Evolutionary conservation across 2,113 vertebrate genomes (phyloP).

Genomic region (Acanthisitta chloris): DNA sequence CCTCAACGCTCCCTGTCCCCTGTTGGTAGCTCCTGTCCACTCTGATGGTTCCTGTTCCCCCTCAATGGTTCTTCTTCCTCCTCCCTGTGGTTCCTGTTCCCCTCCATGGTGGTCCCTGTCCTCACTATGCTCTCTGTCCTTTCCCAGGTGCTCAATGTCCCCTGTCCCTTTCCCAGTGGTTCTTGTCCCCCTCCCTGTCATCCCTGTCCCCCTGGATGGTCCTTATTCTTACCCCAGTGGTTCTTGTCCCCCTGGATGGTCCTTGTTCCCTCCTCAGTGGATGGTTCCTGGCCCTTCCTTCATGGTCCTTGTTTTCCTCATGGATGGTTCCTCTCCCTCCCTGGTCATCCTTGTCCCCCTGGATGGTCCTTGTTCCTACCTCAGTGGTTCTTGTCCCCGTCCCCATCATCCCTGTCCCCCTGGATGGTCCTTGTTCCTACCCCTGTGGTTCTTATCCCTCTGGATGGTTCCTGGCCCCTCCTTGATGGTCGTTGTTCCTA

Average conservation of each 20-base stretch:
- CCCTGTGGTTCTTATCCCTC: not conserved
- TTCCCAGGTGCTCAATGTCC: fast-evolving
- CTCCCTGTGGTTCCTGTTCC: not conserved
- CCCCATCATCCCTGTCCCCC: too few species aligned
- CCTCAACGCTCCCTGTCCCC: too few species aligned
- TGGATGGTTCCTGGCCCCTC: not conserved
- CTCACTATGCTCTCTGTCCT: too few species aligned
- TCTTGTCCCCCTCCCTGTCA: not conserved
- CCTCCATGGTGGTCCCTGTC: too few species aligned
- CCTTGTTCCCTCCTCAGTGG: not conserved
- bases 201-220: not conserved
- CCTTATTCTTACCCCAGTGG: too few species aligned
- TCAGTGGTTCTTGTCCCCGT: too few species aligned
- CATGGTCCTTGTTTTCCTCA: too few species aligned
- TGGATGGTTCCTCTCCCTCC: not conserved
- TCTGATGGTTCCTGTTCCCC: not conserved
- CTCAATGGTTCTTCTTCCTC: not conserved
- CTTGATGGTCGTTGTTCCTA: not conserved
- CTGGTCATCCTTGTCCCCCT: not conserved
- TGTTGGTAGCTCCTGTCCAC: too few species aligned
- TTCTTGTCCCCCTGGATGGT: not conserved
- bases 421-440: too few species aligned
- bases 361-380: too few species aligned
- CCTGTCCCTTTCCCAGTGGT: not conserved
- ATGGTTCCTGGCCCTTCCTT: too few species aligned